Evolutionary conservation across 2,888 invertebrate genomes (phyloP), one percentile per base, ranked within the genome.

Genomic region (Isoperla grammatica): DNA sequence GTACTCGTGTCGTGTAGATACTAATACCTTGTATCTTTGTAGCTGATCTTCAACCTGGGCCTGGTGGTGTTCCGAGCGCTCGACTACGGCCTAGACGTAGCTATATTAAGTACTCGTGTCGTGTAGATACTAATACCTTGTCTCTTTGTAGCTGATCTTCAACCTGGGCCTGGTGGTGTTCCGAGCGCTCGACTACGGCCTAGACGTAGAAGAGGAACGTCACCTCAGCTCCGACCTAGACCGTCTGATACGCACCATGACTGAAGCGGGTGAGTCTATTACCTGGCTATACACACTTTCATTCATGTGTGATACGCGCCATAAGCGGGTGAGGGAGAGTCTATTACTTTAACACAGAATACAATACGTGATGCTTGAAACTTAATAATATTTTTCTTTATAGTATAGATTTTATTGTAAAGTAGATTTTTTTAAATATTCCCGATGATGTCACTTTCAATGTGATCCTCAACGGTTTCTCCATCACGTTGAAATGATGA

Each of bases 131-230:
- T 55, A 43, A 39, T 8, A 49, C 17, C 23, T 39, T 8, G 4
- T 55, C 17, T 55, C 17, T 20, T 35, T 11, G 39, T 81, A 93
- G 91, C 78, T 90, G 71, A 82, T 91, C 67, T 83, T 85, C 64
- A 85, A 86, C 68, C 76, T 96, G 69, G 96, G 95, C 46, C 78
- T 88, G 69, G 83, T 90, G 67, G 85, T 95, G 67, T 96, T 91
- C 77, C 84, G 86, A 69, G 93, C 95, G 40, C 78, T 96, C 74
- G 95, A 96, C 77, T 93, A 87, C 76, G 90, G 92, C 67, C 82
- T 90, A 70, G 83, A 84, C 45, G 88, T 87, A 68, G 88, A 89
- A 64, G 93, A 95, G 76, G 95, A 95, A 78, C 81, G 90, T 67
- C 84, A 86, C 68, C 85, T 96, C 68, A 90, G 90, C 67, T 84